A percentile compares a stretch with the other conserved stretches of the same genome.
Conservation (phyloP, 2,113 vertebrate genomes). For the Tachuris rubrigastra region DNA sequence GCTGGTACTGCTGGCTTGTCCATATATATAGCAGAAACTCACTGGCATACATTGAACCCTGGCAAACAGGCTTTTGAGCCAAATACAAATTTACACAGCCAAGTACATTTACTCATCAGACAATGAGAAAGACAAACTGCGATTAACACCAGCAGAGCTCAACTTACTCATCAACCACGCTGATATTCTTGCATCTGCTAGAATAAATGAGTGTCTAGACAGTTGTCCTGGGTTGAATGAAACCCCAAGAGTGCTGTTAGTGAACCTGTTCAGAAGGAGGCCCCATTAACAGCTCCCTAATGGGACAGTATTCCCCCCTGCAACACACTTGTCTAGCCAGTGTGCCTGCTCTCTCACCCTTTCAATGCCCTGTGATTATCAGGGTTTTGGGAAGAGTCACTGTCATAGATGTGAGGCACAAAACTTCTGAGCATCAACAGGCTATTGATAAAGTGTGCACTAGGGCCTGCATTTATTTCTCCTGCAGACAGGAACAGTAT, state of each 20-base stretch:
- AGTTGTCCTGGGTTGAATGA: neutral
- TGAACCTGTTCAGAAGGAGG: neutral
- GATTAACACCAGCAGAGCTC: neutral
- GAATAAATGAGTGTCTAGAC: slow-evolving; percentile 47
- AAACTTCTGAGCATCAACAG: neutral
- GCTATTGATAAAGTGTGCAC: neutral
- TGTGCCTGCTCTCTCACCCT: neutral
- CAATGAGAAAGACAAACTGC: neutral
- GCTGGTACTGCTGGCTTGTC: neutral
- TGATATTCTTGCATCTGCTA: neutral
- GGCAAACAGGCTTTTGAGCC: neutral
- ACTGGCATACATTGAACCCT: accelerated
- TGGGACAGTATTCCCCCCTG: neutral
- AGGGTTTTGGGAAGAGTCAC: neutral
- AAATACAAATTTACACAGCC: slow-evolving; percentile 4
- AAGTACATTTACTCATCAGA: slow-evolving; percentile 19
- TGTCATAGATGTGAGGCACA: neutral
- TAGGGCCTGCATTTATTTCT: neutral
- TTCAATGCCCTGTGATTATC: neutral
- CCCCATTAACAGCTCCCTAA: neutral
- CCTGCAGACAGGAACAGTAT: neutral
- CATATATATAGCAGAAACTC: neutral
- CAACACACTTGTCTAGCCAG: neutral
- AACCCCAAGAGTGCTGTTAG: neutral
- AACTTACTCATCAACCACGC: neutral